phyloP scores from a whole-genome alignment of 2,888 invertebrate species.

The Drosophila cognata region DNA sequence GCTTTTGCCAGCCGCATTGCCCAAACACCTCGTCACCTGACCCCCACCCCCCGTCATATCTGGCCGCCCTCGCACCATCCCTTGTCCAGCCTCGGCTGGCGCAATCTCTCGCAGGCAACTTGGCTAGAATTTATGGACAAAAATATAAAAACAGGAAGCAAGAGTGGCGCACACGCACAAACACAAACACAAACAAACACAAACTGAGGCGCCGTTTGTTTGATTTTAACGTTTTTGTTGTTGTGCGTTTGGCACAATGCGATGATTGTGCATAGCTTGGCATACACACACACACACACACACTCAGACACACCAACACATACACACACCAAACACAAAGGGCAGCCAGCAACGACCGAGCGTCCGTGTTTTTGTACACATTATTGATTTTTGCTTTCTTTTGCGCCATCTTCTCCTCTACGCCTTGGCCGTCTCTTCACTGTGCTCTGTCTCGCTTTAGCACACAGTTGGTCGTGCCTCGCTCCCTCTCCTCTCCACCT shows the following conservation, averaged over 20 bases:
- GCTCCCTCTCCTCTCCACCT: conserved; percentile 34
- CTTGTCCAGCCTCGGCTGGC: conserved; percentile 27
- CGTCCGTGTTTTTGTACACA: conserved; percentile 63
- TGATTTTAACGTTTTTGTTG: conserved; percentile 61
- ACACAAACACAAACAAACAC: conserved; percentile 28
- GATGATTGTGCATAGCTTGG: conserved; percentile 70
- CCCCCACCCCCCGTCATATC: neutral
- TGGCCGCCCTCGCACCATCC: neutral
- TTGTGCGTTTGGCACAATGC: conserved; percentile 61
- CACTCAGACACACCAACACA: neutral
- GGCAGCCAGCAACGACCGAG: conserved; percentile 40
- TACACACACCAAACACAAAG: conserved; percentile 29
- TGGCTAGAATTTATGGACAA: conserved; percentile 75
- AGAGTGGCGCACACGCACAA: conserved; percentile 39
- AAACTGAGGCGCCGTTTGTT: conserved; percentile 61
- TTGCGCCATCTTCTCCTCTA: conserved; percentile 51
- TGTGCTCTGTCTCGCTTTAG: neutral
- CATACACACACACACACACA: conserved; percentile 26
- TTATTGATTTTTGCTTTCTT: conserved; percentile 76
- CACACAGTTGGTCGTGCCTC: neutral
- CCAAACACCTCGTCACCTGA: conserved; percentile 51
- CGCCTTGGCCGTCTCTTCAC: conserved; percentile 41
- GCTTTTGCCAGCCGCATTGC: conserved; percentile 76
- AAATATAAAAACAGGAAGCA: conserved; percentile 78
- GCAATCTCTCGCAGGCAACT: conserved; percentile 53